phyloP scores from a whole-genome alignment of 2,113 vertebrate genomes.

The Xerus inauris region DNA sequence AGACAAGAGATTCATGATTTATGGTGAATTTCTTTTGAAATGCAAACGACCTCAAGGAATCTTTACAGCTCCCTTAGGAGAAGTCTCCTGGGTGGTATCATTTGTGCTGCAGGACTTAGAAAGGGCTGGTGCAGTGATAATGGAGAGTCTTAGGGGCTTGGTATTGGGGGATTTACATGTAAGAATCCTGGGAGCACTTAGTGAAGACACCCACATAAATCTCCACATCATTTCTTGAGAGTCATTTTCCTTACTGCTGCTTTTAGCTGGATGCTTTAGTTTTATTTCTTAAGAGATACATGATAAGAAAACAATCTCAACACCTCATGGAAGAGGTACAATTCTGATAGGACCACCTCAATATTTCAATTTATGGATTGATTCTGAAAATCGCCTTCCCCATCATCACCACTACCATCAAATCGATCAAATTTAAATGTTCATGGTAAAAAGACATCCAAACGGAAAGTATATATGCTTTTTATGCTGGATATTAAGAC shows the following conservation, averaged over 20 bases:
- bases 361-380: neutral
- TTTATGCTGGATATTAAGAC: neutral
- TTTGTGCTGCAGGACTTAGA: slow-evolving; percentile 39
- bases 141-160: slow-evolving; percentile 21
- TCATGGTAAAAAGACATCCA: neutral
- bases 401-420: neutral
- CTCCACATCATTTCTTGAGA: slow-evolving; percentile 19
- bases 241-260: neutral
- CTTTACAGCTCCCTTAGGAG: slow-evolving; percentile 48
- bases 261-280: neutral
- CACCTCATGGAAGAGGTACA: neutral
- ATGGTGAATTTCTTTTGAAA: slow-evolving; percentile 77
- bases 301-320: neutral
- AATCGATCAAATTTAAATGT: neutral
- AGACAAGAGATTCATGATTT: slow-evolving; percentile 69
- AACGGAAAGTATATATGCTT: neutral
- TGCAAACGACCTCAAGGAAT: slow-evolving; percentile 69
- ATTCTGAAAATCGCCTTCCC: neutral
- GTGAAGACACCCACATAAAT: slow-evolving; percentile 27
- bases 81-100: slow-evolving; percentile 68
- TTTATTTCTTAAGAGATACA: slow-evolving; percentile 15
- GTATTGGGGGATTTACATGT: slow-evolving; percentile 49
- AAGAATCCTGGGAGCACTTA: slow-evolving; percentile 1
- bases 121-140: slow-evolving; percentile 2
- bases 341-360: neutral